Evolutionary conservation across 2,888 invertebrate genomes (phyloP), one percentile per base, ranked within the genome.

Genomic region (Drosophila testacea): DNA sequence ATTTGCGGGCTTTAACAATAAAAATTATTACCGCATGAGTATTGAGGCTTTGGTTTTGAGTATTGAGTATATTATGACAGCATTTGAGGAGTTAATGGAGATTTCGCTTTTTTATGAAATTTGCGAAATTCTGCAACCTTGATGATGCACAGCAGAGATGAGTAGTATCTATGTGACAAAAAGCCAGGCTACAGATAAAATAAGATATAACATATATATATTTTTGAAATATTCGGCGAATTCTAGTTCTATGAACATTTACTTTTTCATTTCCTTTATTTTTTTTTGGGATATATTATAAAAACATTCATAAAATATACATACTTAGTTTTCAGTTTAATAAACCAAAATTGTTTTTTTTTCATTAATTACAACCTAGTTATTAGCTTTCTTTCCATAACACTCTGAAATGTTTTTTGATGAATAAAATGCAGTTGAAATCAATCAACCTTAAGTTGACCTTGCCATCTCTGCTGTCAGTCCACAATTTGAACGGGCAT

Each of bases 381-480:
- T 22, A 22, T 52, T 61, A 16, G n/a, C 55, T 54, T 28, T 44
- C 36, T 30, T 28, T 44, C 28, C 22, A 36, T 38, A 13, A 4
- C 38, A 11, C 4, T 55, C 51, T 52, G 7, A 44, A 62, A 48
- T 61, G 22, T 41, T 13, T 22, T 9, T 10, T 46, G 38, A 36
- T 42, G 52, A 62, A 63, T 61, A 81, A 84, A 85, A 72, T 77
- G 74, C 81, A 86, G 81, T 81, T 73, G 65, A 68, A 78, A 83
- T 87, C 87, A 86, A 82, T 83, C 83, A 87, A 81, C 54, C 80
- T 61, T 67, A 81, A 76, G 73, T 84, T 83, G 84, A 87, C 87
- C 87, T 82, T 83, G 87, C 69, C 68, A 67, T 38, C 56, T 42
- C 44, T 36, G 39, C 11, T 30, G 65, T 46, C 54, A 60, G 66